These are phyloP conservation scores for Eremobia ochroleuca DNA, from an alignment of 2,888 invertebrate species.

Conservation along the genomic window DNA sequence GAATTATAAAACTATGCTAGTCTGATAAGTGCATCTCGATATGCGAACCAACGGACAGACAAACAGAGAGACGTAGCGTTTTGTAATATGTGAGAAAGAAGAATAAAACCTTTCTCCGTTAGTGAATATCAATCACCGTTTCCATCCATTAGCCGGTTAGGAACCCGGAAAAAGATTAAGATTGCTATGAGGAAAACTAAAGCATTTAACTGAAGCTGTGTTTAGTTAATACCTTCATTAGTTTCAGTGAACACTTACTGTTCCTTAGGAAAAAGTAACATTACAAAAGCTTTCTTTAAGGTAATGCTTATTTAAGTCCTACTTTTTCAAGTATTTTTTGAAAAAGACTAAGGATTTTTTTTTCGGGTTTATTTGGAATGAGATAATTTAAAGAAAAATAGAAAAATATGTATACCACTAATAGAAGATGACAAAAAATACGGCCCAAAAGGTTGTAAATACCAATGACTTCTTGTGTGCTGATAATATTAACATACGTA, in stretches of 20 bases:
- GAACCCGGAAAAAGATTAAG: constrained; percentile 46
- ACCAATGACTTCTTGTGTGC: background rate
- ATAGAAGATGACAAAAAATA: background rate
- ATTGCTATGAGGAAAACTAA: constrained; percentile 50
- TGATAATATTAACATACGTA: background rate
- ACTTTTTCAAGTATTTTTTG: background rate
- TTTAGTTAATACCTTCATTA: constrained; percentile 52
- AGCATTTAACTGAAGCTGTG: constrained; percentile 20
- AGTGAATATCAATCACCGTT: constrained; percentile 48
- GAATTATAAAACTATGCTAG: background rate
- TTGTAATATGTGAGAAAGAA: background rate
- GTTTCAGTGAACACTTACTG: constrained; percentile 6
- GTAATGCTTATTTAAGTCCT: background rate
- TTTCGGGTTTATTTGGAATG: background rate
- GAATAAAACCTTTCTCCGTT: constrained; percentile 11
- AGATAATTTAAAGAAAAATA: background rate
- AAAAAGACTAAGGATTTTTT: background rate
- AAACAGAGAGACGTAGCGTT: background rate
- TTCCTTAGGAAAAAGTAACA: background rate
- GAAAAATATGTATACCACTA: background rate
- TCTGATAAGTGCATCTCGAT: background rate
- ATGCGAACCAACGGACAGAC: background rate
- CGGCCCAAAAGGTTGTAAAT: background rate
- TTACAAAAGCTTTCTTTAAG: too few species aligned
- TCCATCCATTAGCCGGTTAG: constrained; percentile 28